Conservation (phyloP, 2,797 vertebrate genomes). For the Sebastes hubbsi region DNA sequence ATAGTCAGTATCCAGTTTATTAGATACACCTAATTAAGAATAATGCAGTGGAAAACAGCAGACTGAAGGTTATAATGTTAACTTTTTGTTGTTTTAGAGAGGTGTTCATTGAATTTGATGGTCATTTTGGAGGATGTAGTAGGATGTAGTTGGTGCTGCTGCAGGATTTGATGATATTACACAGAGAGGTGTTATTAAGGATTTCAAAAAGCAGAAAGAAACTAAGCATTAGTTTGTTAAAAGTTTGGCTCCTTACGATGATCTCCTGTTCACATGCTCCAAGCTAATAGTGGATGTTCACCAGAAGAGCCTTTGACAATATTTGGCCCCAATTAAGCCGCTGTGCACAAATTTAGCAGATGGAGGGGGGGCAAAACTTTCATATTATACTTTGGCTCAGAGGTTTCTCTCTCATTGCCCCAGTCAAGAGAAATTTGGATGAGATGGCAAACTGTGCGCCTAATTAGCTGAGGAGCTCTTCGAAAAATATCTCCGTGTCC, state of each 20-base stretch:
- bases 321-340: conserved; percentile 77
- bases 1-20: neutral
- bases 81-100: neutral
- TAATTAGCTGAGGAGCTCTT: conserved; percentile 67
- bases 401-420: conserved; percentile 68
- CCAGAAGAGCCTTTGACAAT: conserved; percentile 68
- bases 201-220: conserved; percentile 24
- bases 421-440: conserved; percentile 69
- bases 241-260: conserved; percentile 58
- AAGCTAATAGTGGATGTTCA: conserved; percentile 57
- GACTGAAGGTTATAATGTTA: neutral
- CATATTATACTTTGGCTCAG: conserved; percentile 68
- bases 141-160: neutral
- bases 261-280: conserved; percentile 50
- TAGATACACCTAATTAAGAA: neutral
- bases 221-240: conserved; percentile 45
- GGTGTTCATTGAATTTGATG: neutral
- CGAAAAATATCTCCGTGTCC: conserved; percentile 41
- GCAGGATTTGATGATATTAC: neutral
- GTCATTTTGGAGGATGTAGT: neutral
- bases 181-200: conserved; percentile 12
- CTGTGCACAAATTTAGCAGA: conserved; percentile 66
- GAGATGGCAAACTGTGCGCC: conserved; percentile 59
- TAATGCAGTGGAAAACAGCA: neutral
- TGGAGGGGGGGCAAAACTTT: conserved; percentile 67